Evolutionary conservation across 2,888 invertebrate genomes (phyloP).

Genomic region (Trypoxylon attenuatum): DNA sequence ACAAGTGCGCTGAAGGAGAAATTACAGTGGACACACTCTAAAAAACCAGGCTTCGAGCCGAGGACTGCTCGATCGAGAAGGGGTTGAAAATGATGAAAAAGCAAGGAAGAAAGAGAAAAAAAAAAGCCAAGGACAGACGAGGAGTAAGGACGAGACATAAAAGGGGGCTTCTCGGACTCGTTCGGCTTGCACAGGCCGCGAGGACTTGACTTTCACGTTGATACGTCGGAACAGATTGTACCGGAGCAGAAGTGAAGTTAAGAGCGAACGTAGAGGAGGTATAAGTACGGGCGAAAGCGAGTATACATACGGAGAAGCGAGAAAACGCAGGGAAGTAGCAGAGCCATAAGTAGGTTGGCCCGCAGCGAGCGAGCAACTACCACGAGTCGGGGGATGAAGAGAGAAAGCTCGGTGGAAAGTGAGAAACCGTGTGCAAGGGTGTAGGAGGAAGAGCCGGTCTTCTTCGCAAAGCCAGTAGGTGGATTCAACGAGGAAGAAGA

Average conservation of each 20-base stretch:
- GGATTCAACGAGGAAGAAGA: too few species aligned
- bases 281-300: neutral
- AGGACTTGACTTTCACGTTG: slow-evolving; percentile 63
- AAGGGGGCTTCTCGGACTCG: too few species aligned
- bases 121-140: slow-evolving; percentile 16
- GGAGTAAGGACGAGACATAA: slow-evolving; percentile 15
- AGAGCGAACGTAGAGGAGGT: slow-evolving; percentile 23
- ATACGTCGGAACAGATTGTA: slow-evolving; percentile 56
- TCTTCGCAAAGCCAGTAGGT: too few species aligned
- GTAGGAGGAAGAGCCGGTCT: neutral
- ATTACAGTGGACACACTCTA: too few species aligned
- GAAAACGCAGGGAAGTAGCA: neutral
- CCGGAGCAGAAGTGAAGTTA: slow-evolving; percentile 17
- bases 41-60: too few species aligned
- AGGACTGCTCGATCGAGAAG: neutral
- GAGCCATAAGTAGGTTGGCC: neutral
- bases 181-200: slow-evolving; percentile 48
- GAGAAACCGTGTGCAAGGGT: neutral
- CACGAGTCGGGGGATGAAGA: neutral
- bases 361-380: neutral
- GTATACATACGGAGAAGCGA: slow-evolving; percentile 17
- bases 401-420: neutral
- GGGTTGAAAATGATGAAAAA: slow-evolving; percentile 2
- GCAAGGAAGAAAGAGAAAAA: slow-evolving; percentile 1
- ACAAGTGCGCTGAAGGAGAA: too few species aligned